Conservation (phyloP, 2,113 vertebrate species). For the Cyanoderma ruficeps region DNA sequence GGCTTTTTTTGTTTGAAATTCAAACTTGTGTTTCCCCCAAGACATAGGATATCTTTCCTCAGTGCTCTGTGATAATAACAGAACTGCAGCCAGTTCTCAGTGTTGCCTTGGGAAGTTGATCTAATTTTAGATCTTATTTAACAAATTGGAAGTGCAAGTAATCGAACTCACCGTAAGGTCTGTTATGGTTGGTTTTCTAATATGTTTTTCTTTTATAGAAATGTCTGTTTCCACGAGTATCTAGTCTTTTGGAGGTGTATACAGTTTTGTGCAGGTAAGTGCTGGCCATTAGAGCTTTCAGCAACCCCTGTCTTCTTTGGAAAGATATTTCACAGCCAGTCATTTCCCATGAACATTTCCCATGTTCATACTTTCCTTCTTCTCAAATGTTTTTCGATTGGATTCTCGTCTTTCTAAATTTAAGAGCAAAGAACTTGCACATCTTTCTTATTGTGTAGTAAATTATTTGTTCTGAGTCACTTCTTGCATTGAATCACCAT, state of each 20-base stretch:
- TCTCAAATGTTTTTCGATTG: neutral
- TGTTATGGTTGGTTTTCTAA: neutral
- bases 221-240: conserved; percentile 54
- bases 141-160: neutral
- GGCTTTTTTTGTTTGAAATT: neutral
- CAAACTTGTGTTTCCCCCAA: neutral
- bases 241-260: conserved; percentile 61
- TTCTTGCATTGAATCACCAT: neutral
- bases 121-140: neutral
- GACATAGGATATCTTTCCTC: neutral
- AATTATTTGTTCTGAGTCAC: neutral
- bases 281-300: neutral
- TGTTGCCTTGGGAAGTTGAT: neutral
- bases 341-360: neutral
- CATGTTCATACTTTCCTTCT: neutral
- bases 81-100: neutral
- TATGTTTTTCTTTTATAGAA: conserved; percentile 41
- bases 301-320: neutral
- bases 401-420: neutral
- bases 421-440: neutral
- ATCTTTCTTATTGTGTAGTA: neutral
- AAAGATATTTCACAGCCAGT: neutral
- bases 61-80: neutral
- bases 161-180: neutral
- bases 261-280: conserved; percentile 65